Conservation (phyloP, 1,140 invertebrate genomes). For the Aphaenogaster rudis region DNA sequence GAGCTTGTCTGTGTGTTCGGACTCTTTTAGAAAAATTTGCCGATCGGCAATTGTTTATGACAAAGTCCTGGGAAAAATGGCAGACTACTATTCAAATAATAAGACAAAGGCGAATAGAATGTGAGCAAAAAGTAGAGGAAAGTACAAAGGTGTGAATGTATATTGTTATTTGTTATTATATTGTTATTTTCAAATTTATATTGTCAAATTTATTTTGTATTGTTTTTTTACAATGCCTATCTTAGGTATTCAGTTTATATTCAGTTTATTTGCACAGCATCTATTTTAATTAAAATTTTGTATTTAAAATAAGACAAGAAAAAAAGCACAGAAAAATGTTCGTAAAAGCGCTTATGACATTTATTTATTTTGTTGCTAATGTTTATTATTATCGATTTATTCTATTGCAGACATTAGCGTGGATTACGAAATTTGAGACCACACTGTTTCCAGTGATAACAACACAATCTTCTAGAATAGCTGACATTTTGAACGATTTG, state of each 20-base stretch:
- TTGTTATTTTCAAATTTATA: slow-evolving; percentile 8
- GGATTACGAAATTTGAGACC: slow-evolving; percentile 91
- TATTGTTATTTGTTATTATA: no score
- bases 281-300: not conserved
- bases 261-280: not conserved
- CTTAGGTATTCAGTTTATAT: not conserved
- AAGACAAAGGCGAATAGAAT: slow-evolving; percentile 90
- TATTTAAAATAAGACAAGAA: not conserved
- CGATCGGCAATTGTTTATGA: slow-evolving; percentile 90
- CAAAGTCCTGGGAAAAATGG: slow-evolving; percentile 91
- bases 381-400: slow-evolving; percentile 13
- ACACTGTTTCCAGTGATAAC: slow-evolving; percentile 93
- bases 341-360: not conserved
- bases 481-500: slow-evolving; percentile 88
- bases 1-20: slow-evolving; percentile 91
- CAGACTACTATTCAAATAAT: slow-evolving; percentile 89
- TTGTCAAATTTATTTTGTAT: not conserved
- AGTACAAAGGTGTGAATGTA: slow-evolving; percentile 89
- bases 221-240: not conserved
- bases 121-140: slow-evolving; percentile 91
- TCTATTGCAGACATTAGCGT: slow-evolving; percentile 88
- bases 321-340: not conserved
- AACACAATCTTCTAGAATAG: slow-evolving; percentile 88
- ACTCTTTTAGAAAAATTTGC: slow-evolving; percentile 91
- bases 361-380: not conserved